Evolutionary conservation across 1,140 invertebrate genomes (phyloP).

Genomic region (Propsilocerus akamusi): DNA sequence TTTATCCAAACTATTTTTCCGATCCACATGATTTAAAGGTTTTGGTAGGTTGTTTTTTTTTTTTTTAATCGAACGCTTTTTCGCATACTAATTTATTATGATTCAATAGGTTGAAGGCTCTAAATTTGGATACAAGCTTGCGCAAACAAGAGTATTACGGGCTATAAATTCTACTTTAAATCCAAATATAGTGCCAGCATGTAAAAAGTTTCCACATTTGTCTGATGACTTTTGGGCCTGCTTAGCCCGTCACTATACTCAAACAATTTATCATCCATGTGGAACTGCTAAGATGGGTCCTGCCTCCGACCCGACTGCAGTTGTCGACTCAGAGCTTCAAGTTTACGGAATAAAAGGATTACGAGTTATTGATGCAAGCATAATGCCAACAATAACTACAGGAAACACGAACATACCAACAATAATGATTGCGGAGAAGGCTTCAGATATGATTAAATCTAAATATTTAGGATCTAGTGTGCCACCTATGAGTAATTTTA

Average conservation of each 20-base stretch:
- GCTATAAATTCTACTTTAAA: conserved; percentile 41
- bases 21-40: conserved; percentile 46
- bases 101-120: conserved; percentile 49
- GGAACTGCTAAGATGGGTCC: conserved; percentile 47
- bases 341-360: conserved; percentile 37
- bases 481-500: neutral
- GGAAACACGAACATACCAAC: conserved; percentile 52
- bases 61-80: neutral
- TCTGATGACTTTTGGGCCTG: conserved; percentile 48
- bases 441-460: conserved; percentile 42
- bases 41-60: conserved; percentile 29
- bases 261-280: conserved; percentile 46
- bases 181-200: conserved; percentile 37
- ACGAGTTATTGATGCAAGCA: conserved; percentile 47
- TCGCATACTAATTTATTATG: neutral
- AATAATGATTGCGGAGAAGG: conserved; percentile 51
- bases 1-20: conserved; percentile 64
- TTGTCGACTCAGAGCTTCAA: conserved; percentile 35
- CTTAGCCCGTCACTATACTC: conserved; percentile 41
- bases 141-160: conserved; percentile 39
- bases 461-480: conserved; percentile 20
- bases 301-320: conserved; percentile 28
- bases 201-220: conserved; percentile 25
- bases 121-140: conserved; percentile 41
- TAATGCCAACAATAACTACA: conserved; percentile 46